Conservation (phyloP, 2,797 vertebrate genomes). For the Coendou prehensilis region DNA sequence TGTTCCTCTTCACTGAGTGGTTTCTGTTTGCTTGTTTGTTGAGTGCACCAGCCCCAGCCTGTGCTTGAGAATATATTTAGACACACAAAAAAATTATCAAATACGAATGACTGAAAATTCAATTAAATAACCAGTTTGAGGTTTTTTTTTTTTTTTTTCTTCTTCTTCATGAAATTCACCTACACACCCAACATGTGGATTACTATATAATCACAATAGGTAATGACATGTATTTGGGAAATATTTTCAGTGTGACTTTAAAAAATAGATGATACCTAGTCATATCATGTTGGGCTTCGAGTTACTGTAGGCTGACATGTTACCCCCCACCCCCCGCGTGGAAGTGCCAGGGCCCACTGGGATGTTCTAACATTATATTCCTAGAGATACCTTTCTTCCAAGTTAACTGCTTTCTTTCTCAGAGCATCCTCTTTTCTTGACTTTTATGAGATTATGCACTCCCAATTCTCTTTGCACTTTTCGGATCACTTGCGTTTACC, state of each 20-base stretch:
- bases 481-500: neutral
- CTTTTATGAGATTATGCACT: neutral
- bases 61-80: constrained; percentile 36
- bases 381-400: neutral
- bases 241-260: neutral
- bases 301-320: neutral
- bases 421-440: neutral
- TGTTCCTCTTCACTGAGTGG: constrained; percentile 47
- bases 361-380: neutral
- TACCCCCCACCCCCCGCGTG: fast-evolving
- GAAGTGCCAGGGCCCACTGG: fast-evolving
- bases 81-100: constrained; percentile 48
- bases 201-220: neutral
- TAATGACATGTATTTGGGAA: neutral
- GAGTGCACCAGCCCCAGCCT: neutral
- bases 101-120: constrained; percentile 39
- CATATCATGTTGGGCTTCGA: neutral
- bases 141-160: neutral
- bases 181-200: neutral
- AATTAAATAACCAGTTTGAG: constrained; percentile 44
- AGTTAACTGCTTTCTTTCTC: constrained; percentile 18
- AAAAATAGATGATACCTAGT: neutral
- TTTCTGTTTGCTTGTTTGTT: constrained; percentile 68
- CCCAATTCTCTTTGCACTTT: neutral
- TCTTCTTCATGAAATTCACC: constrained; percentile 39